Percentiles rank a stretch among this genome's conserved stretches.
phyloP scores from a whole-genome alignment of 2,113 vertebrate species.

The Parus major region DNA sequence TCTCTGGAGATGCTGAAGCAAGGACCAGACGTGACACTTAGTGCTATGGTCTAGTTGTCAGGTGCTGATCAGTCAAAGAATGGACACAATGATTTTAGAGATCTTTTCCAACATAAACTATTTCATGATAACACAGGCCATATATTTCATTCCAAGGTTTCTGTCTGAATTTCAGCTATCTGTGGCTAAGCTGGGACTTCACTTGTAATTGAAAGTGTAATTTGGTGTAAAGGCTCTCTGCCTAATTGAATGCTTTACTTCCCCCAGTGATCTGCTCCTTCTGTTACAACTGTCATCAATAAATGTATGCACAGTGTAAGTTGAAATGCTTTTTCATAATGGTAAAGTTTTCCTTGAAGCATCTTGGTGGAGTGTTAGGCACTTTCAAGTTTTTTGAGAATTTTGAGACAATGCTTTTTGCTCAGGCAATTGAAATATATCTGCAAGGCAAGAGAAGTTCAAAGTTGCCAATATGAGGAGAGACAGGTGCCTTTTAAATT shows the following conservation, averaged over 20 bases:
- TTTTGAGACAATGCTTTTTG: not conserved
- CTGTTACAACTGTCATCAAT: not conserved
- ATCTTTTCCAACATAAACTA: not conserved
- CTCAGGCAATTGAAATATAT: conserved; percentile 20
- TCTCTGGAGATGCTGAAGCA: not conserved
- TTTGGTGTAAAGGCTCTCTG: not conserved
- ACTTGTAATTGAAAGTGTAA: not conserved
- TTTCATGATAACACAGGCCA: not conserved
- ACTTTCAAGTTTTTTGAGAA: not conserved
- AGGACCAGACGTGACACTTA: not conserved
- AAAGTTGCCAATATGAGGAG: conserved; percentile 42
- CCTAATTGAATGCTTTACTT: not conserved
- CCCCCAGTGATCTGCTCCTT: not conserved
- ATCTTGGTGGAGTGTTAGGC: not conserved
- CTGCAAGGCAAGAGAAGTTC: conserved; percentile 46
- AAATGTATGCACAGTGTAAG: not conserved
- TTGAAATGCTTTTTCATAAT: not conserved
- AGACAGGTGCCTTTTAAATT: conserved; percentile 52
- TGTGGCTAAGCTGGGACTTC: not conserved
- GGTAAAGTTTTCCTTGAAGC: not conserved
- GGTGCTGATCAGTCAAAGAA: not conserved
- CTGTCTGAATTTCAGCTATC: not conserved
- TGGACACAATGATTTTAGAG: not conserved
- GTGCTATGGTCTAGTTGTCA: not conserved
- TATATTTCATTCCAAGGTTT: not conserved